Percentiles rank a stretch among this genome's conserved stretches.
Conservation (phyloP, 2,113 vertebrate species). For the Ochotona curzoniae region DNA sequence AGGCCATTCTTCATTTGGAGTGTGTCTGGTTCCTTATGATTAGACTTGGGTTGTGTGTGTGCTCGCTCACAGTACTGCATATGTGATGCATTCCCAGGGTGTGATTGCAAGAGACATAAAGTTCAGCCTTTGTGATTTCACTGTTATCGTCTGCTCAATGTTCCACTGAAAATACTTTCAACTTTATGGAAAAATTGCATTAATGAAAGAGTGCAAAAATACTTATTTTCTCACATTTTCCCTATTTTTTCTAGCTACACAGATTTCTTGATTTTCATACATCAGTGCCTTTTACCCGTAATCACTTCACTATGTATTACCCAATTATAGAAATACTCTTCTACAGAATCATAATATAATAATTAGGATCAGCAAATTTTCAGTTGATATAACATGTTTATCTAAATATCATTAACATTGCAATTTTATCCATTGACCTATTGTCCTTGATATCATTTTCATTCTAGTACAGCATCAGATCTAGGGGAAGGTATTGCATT, state of each 20-base stretch:
- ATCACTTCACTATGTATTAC: not conserved
- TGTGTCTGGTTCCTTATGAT: not conserved
- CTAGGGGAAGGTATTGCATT: not conserved
- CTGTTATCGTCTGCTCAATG: not conserved
- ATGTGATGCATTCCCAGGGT: not conserved
- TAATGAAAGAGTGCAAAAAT: not conserved
- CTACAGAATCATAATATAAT: not conserved
- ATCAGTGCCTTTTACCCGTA: too few species aligned
- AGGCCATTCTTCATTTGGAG: not conserved
- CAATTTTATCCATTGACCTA: not conserved
- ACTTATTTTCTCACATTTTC: not conserved
- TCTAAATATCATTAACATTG: not conserved
- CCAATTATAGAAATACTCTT: not conserved
- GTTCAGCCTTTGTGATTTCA: not conserved
- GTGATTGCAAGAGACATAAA: not conserved
- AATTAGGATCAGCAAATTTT: not conserved
- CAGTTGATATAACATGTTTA: not conserved
- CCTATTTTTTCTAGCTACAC: not conserved
- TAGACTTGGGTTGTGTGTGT: not conserved
- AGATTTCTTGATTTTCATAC: too few species aligned
- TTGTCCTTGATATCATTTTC: not conserved
- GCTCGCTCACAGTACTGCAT: not conserved
- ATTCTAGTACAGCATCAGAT: not conserved
- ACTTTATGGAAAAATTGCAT: not conserved
- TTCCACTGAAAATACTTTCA: not conserved